Percentiles rank a stretch among this genome's conserved stretches.
phyloP scores from a whole-genome alignment of 2,113 vertebrate genomes.

The Notarius quadriscutis region DNA sequence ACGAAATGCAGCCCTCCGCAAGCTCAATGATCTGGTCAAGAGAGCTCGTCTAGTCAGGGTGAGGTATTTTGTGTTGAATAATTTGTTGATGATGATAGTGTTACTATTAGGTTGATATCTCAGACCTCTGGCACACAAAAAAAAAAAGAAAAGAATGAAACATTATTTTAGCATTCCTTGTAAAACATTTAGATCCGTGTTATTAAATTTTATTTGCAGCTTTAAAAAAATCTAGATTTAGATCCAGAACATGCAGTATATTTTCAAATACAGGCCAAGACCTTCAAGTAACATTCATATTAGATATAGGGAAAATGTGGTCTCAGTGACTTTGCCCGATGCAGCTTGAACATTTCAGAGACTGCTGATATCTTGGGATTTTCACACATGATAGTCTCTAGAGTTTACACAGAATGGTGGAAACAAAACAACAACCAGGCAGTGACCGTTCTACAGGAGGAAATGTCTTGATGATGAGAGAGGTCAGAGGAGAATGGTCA shows the following conservation, averaged over 20 bases:
- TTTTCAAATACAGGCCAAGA: background rate
- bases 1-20: conserved; percentile 84
- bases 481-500: background rate
- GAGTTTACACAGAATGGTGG: background rate
- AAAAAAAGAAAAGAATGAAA: background rate
- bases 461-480: background rate
- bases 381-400: background rate
- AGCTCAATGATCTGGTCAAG: conserved; percentile 92
- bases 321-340: background rate
- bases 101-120: background rate
- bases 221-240: background rate
- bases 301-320: background rate
- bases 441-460: background rate
- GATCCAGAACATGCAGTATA: background rate
- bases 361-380: background rate
- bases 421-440: background rate
- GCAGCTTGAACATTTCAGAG: background rate
- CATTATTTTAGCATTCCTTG: background rate
- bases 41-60: conserved; percentile 87
- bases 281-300: background rate
- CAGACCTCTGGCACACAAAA: background rate
- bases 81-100: background rate
- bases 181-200: background rate
- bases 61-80: conserved; percentile 49
- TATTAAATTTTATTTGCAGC: background rate